phyloP scores from a whole-genome alignment of 2,113 vertebrate species.

The Chloroceryle aenea region DNA sequence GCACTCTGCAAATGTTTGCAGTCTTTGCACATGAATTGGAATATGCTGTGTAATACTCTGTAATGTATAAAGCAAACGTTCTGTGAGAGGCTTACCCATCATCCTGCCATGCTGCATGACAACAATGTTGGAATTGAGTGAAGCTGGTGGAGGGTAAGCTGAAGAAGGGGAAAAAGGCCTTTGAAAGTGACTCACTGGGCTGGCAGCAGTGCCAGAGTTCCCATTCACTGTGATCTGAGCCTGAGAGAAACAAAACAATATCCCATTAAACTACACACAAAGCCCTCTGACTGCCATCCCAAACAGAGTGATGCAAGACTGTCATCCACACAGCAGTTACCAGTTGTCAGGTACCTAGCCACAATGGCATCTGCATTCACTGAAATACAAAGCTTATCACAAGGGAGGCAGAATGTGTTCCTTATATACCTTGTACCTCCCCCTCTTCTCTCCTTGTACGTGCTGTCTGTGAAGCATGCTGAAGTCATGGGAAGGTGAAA shows the following conservation, averaged over 20 bases:
- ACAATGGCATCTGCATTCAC: conserved; percentile 8
- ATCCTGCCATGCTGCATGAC: conserved; percentile 85
- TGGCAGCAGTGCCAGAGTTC: conserved; percentile 78
- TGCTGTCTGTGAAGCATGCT: neutral
- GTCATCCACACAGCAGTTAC: neutral
- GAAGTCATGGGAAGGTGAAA: neutral
- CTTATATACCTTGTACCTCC: neutral
- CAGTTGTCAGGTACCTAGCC: conserved; percentile 14
- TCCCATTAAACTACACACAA: conserved; percentile 47
- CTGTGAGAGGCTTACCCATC: conserved; percentile 83
- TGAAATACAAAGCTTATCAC: conserved; percentile 44
- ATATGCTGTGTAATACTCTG: neutral
- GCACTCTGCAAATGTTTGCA: neutral
- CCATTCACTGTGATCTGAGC: conserved; percentile 93
- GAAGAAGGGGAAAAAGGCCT: conserved; percentile 90
- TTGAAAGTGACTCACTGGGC: conserved; percentile 84
- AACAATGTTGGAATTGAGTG: conserved; percentile 81
- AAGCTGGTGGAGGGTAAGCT: conserved; percentile 84
- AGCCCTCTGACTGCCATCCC: neutral
- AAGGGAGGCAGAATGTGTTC: neutral
- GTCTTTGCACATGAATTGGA: neutral
- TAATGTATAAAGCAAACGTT: conserved; percentile 33
- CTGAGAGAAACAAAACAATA: conserved; percentile 77
- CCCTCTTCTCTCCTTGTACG: neutral
- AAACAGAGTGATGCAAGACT: neutral